Conservation (phyloP, 2,113 vertebrate genomes). For the Oreocharis arfaki region DNA sequence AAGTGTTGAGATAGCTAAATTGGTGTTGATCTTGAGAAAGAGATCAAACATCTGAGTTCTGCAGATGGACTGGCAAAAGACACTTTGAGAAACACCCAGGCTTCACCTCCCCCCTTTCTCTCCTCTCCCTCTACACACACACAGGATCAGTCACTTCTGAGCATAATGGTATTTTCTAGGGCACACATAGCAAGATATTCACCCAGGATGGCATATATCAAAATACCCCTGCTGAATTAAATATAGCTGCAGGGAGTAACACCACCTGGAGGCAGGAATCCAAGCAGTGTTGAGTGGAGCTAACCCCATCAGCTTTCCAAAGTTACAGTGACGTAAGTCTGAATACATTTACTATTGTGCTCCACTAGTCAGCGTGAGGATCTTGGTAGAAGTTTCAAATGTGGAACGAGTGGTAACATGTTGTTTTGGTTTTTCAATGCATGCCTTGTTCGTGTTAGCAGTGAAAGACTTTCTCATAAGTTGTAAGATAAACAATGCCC, state of each 20-base stretch:
- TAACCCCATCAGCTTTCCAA: neutral
- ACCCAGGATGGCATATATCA: neutral
- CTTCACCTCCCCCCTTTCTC: neutral
- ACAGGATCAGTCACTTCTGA: neutral
- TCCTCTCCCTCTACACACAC: neutral
- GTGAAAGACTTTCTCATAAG: no score
- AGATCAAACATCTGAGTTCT: neutral
- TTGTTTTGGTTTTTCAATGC: no score
- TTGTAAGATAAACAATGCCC: no score
- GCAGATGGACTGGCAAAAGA: neutral
- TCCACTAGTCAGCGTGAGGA: fast-evolving
- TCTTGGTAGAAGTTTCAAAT: neutral
- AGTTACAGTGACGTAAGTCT: neutral
- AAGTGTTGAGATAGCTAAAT: neutral
- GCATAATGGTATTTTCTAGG: neutral
- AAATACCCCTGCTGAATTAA: neutral
- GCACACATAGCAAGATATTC: neutral
- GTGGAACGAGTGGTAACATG: neutral
- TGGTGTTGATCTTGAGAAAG: neutral
- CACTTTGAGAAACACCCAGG: neutral
- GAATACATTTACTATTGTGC: neutral
- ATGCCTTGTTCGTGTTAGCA: no score
- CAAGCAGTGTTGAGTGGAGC: neutral
- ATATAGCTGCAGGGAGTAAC: neutral
- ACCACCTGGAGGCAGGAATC: neutral